Base-by-base conservation (phyloP, 2,797 vertebrate genomes). In the Pseudochirops cupreus region DNA sequence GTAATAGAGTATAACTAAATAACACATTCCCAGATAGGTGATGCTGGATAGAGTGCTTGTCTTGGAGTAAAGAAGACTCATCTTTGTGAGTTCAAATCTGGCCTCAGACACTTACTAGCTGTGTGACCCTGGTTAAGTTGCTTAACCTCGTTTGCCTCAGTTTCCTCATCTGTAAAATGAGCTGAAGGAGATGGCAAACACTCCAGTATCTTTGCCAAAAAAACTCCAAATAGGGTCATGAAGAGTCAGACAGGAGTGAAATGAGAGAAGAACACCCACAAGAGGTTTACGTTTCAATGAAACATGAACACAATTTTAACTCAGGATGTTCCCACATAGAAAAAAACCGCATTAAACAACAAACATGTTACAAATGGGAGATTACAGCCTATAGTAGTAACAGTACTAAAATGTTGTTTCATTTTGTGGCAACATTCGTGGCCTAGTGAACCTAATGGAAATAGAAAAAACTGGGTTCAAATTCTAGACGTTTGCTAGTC, bases 11-110 rank as follows among this genome's bases (percentile, higher is more conserved):
- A 50, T 50, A 46, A 26, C 39, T 87, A 87, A 87, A 46, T 50
- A 24, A 82, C 16, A 21, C n/a, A 39, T 24, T 82, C 18, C 67
- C 13, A 39, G n/a, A 46, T 82, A 9, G 67, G 67, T 24, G 6
- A 9, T 82, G 16, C 5, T 82, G 18, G n/a, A 39, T 39, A 39
- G 18, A 39, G n/a, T 24, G 0, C n/a, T 24, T 24, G 2, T 21
- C 18, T 46, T 82, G 62, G 62, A 74, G n/a, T n/a, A 18, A 39
- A 39, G 16, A 39, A 74, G n/a, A 21, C 13, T n/a, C 29, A 97
- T 90, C 92, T 91, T 67, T 2, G n/a, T 52, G 54, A 87, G 67
- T 93, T 95, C 92, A 91, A 92, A 62, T 93, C 33, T 50, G 0
- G 7, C 18, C 7, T 39, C 21, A 39, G 67, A 24, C 1, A 82